Base-by-base conservation (phyloP, 2,888 invertebrate species). In the Morpho achilles region DNA sequence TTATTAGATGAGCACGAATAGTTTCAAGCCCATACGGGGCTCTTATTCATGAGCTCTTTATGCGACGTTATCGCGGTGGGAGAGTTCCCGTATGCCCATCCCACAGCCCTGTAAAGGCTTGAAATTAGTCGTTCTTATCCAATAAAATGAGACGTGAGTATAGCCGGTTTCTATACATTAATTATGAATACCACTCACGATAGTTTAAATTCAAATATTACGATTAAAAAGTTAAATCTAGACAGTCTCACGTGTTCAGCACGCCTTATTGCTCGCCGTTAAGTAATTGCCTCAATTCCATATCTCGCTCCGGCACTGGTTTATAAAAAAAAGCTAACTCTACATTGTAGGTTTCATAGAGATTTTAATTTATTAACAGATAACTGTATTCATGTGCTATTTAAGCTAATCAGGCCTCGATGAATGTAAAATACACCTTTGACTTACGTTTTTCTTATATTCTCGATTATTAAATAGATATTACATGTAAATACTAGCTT, bases 221-320 rank as follows among this genome's bases (percentile, higher is more conserved):
- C 32, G n/a, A 16, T 16, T 16, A 1, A 16, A 16, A 16, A 16
- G 16, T 16, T 16, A 40, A 40, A 53, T 46, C 53, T 46, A 16
- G 46, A 40, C 46, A 40, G 39, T 49, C 44, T 50, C 23, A 16
- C 16, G 42, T 52, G 44, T 50, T 48, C 39, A 39, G 39, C 41
- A 39, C 16, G 52, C 62, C 59, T 66, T 59, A 59, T 39, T 48
- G 52, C 53, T 41, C 59, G 43, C 60, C 46, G 62, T 60, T 66
- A 66, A 66, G 64, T 66, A 66, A 66, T 66, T 64, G 65, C 65
- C 62, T 66, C 62, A 66, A 66, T 60, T 66, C 62, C 62, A 66
- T 64, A 66, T 66, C 63, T 63, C 53, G 57, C 50, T 63, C 53
- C 55, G 47, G 56, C 62, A 47, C 61, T 49, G 57, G 60, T 64